Base-by-base conservation (phyloP, 2,113 vertebrate genomes). In the Eptesicus fuscus region DNA sequence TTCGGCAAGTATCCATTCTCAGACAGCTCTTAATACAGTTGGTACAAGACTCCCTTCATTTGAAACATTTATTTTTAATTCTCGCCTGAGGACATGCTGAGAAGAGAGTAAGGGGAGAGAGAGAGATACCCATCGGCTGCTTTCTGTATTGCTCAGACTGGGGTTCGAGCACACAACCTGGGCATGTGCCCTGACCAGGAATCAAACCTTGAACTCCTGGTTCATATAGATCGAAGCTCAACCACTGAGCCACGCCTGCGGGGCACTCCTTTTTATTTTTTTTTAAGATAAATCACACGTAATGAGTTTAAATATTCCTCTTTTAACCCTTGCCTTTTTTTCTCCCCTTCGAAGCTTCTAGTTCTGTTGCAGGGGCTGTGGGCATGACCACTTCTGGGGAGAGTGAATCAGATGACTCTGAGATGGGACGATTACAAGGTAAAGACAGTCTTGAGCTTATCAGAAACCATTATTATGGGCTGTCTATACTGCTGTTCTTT, bases 361-460 rank as follows among this genome's bases (percentile, higher is more conserved):
- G 99, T 98, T 99, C 99, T 97, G 99, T 99, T 98, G 99, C 99
- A 97, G 99, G 99, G 96, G 99, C 99, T 97, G 99, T 99, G 91
- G 99, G 99, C 97, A 99, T 99, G 99, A 99, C 99, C 96, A 99
- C 99, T 79, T 99, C 99, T 97, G 99, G 99, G 97, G 99, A 99
- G 98, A 99, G 99, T 95, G 99, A 99, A 98, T 99, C 99, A 32
- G 99, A 99, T 98, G 99, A 99, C 98, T 99, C 99, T 74, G 99
- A 99, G 99, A 99, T 99, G 99, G 99, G 99, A 98, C 99, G 99
- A 95, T 98, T 99, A 93, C 99, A 99, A 99, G 99, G 99, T 99
- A 99, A 96, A 94, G 88, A 44, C 37, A 56, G 16, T 93, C 95
- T 0, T 88, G 44, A 93, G 83, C 80, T 88, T 78, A 51, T 8